phyloP scores from a whole-genome alignment of 2,113 vertebrate genomes.

The Phalacrocorax carbo region DNA sequence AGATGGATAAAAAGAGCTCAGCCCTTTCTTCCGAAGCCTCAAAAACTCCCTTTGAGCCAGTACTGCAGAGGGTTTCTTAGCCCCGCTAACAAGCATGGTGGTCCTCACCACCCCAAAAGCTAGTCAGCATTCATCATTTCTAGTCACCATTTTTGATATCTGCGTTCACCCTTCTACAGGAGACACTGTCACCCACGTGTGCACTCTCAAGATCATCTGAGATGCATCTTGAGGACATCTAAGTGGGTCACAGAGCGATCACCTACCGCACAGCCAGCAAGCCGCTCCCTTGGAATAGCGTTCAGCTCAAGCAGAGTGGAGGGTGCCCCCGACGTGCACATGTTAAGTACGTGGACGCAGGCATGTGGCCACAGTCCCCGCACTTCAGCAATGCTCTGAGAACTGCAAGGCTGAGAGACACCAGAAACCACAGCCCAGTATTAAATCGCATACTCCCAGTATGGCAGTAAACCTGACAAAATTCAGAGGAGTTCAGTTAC shows the following conservation, averaged over 20 bases:
- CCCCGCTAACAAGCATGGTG: rapidly evolving
- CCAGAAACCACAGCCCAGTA: no score
- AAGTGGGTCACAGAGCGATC: neutral
- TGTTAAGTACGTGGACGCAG: rapidly evolving
- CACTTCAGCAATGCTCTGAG: rapidly evolving
- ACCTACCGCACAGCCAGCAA: neutral
- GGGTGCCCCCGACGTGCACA: rapidly evolving
- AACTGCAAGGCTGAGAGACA: neutral
- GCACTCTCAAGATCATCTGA: rapidly evolving
- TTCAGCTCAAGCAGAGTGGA: rapidly evolving
- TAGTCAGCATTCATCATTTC: neutral
- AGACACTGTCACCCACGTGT: neutral
- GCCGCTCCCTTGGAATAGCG: rapidly evolving
- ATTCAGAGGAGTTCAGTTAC: neutral
- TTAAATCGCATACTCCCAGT: neutral
- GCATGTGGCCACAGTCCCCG: rapidly evolving
- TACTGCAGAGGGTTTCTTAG: neutral
- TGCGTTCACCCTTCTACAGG: neutral
- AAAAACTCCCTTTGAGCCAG: neutral
- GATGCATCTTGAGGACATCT: neutral
- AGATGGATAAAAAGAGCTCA: neutral
- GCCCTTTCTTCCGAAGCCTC: neutral
- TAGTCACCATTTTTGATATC: neutral
- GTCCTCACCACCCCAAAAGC: neutral
- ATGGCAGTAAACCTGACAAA: neutral